Base-by-base conservation (phyloP, 1,140 invertebrate genomes). In the Protaetia brevitarsis region DNA sequence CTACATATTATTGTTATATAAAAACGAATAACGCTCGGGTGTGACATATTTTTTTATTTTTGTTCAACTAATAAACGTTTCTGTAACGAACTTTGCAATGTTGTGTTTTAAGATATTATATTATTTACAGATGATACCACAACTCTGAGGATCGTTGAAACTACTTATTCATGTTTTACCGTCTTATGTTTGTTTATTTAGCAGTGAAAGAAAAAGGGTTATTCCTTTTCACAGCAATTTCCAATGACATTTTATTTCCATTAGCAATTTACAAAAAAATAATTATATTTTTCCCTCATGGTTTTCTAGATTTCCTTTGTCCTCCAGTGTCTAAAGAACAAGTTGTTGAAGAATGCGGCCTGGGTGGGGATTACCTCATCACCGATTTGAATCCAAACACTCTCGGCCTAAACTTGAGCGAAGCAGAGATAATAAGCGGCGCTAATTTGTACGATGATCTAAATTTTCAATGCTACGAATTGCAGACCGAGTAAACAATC, bases 311-410 rank as follows among this genome's bases (percentile, higher is more conserved):
- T 71, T 86, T 86, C 67, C 73, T 86, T 27, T 83, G 84, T 71
- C 76, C 84, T 51, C 74, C 84, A 59, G 80, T 86, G 7, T 80
- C 83, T 1, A 84, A 84, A 71, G 81, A 85, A 69, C 79, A 83
- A 27, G 79, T 85, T 0, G 83, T 84, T 1, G 81, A 84, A 68
- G 85, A 86, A 71, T 86, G 83, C 65, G 85, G 85, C 7, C 72
- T 82, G 26, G 69, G 71, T 7, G 82, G 80, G 51, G 79, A 82
- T 37, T 84, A 82, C 67, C 70, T 85, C 4, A 82, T 85, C 0
- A 84, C 83, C 0, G 83, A 85, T 67, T 63, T 85, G 5, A 84
- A 84, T 69, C 81, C 83, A 2, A 78, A 79, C 3, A 74, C 78
- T 2, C 65, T 85, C 10, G 82, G 82, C 5, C 58, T 85, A 26